Evolutionary conservation across 2,797 vertebrate genomes (phyloP), one percentile per base, ranked within the genome.

Genomic region (Eleutherodactylus coqui): DNA sequence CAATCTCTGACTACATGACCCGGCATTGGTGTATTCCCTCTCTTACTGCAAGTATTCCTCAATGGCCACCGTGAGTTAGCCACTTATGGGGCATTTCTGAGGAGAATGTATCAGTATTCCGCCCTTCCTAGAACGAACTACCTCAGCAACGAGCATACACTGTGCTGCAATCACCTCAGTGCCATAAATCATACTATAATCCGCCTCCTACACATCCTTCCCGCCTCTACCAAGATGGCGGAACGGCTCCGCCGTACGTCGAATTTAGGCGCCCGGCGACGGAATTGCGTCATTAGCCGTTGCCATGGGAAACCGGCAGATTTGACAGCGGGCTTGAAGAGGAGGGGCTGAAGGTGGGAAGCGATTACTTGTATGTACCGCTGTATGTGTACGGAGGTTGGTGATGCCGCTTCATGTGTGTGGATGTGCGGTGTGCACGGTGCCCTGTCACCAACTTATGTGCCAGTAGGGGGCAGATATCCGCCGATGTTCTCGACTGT

Each of bases 281-380:
- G n/a, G 55, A 73, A 43, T 13, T 55, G 13, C 64, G 86, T 79
- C 81, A 79, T 16, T 36, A 24, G 49, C 27, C 49, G 85, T 87
- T 87, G 75, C 81, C 85, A 83, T 87, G 79, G 85, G 64, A 83
- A 60, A 70, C 75, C 75, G 85, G 80, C 85, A 79, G 85, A 87
- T 87, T 83, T 87, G 85, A 87, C 85, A 87, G 81, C 36, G 16
- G 85, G 60, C 53, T 55, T 53, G 32, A 75, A 53, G 21, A 38
- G 13, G 70, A 43, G 21, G 69, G 53, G 29, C 32, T 43, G 38
- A 84, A 73, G 49, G 14, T 75, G 81, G 67, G 29, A 34, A 84
- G 27, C 29, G 19, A 34, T 38, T 4, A 17, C 55, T 14, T 55
- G 75, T 36, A 51, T 77, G 51, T 47, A 24, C 21, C 3, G 51